Base-by-base conservation (phyloP, 2,888 invertebrate genomes). In the Charanyca ferruginea region DNA sequence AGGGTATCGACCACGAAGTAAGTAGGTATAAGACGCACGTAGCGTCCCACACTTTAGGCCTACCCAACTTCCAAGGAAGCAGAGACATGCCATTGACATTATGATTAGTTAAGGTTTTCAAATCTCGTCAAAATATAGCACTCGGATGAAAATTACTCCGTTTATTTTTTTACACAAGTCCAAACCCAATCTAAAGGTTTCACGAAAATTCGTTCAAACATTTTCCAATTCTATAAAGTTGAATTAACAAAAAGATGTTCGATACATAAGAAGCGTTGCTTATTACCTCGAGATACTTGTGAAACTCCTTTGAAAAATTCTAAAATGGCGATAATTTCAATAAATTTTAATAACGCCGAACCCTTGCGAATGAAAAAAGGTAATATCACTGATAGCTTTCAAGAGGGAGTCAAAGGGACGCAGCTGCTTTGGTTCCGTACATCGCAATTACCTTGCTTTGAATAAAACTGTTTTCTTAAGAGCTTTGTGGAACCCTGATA, bases 311-410 rank as follows among this genome's bases (percentile, higher is more conserved):
- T 73, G 66, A 67, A 69, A 83, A 72, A 68, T 70, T 77, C 57
- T 16, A 69, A 77, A 68, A 72, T 47, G 59, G 52, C 57, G 70
- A 81, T 80, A 79, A 80, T 79, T 79, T 77, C 81, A 83, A 86
- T 87, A 87, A 87, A 87, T 87, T 84, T 81, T 83, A 84, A 87
- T 87, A 86, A 77, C 73, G 54, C 76, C 62, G 63, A 72, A 76
- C 83, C 80, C 79, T 83, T 80, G 79, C 77, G 70, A 76, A 81
- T 79, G 80, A 77, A 83, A 86, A 85, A 85, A 82, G 73, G 85
- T 83, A 87, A 87, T 87, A 86, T 83, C 79, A 73, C 74, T 83
- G 83, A 86, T 85, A 83, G 85, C 85, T 75, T 76, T 76, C 68
- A 78, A 77, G 79, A 79, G 80, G 81, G 78, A 82, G 82, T 81